Base-by-base conservation (phyloP, 1,140 invertebrate genomes). In the Drosophila arizonae region DNA sequence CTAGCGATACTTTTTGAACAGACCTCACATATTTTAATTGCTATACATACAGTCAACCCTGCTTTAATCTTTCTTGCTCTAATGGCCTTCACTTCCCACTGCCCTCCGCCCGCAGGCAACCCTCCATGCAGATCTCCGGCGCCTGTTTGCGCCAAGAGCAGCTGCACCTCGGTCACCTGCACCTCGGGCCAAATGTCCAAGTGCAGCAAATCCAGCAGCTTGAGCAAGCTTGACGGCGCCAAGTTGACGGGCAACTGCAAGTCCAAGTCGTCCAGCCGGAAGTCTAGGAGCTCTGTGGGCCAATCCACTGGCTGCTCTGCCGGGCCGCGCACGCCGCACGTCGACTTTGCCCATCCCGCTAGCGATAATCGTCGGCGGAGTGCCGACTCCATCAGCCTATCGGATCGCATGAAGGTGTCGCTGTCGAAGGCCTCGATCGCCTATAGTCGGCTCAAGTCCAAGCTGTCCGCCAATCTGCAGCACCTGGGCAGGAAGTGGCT, bases 291-390 rank as follows among this genome's bases (percentile, higher is more conserved):
- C 15, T 61, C 50, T 8, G 39, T 13, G 6, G 17, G n/a, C 8
- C 30, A 52, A 13, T 46, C 77, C 0, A 1, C 36, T 4, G 21
- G 61, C n/a, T 24, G 21, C 21, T 45, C 69, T 0, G 9, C 10
- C 11, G 64, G 77, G 6, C 73, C 54, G 1, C 79, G 70, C 8
- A 46, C 67, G 0, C 48, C 80, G 1, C 62, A 54, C 1, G 84
- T 84, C 30, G 84, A 87, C 41, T 87, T 87, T 24, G 62, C 58
- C 6, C 52, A 84, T 74, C 73, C 84, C 1, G 76, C 66, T 2
- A n/a, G 30, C n/a, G 64, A 66, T 15, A 41, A 15, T 15, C 64
- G 51, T 11, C 17, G 36, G 1, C 6, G 4, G 3, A 39, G 17
- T 1, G 65, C 64, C 6, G 51, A 60, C n/a, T 26, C 6, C 4